Conservation (phyloP, 2,888 invertebrate genomes). For the Ectobius pallidus region DNA sequence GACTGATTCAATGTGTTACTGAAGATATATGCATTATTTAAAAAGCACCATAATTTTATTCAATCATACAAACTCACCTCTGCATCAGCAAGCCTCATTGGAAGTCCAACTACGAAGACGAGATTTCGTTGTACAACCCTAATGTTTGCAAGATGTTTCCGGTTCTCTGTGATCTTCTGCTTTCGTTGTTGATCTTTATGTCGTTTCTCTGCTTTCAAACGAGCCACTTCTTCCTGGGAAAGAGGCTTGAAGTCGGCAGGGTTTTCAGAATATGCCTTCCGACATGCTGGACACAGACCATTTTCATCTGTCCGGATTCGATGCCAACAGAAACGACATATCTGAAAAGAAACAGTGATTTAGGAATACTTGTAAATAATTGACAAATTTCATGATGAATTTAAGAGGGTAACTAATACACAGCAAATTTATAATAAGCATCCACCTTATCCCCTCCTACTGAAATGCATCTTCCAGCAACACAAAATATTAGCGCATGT, state of each 20-base stretch:
- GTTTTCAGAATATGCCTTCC: constrained; percentile 98
- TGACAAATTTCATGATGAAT: too few species aligned
- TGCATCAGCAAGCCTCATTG: constrained; percentile 93
- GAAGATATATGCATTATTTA: too few species aligned
- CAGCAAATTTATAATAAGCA: too few species aligned
- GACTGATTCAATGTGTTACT: too few species aligned
- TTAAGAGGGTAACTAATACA: too few species aligned
- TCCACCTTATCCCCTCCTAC: too few species aligned
- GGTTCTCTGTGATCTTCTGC: constrained; percentile 93
- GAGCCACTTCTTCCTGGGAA: constrained; percentile 77
- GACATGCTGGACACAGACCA: constrained; percentile 97
- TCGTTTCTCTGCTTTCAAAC: constrained; percentile 92
- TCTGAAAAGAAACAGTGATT: too few species aligned
- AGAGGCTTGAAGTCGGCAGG: constrained; percentile 99
- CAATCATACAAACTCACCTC: too few species aligned
- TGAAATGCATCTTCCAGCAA: too few species aligned
- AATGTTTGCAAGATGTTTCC: constrained; percentile 95
- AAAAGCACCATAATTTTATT: too few species aligned
- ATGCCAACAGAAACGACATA: constrained; percentile 99
- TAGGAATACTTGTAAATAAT: too few species aligned
- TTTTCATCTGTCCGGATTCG: constrained; percentile 99
- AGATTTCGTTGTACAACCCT: constrained; percentile 98
- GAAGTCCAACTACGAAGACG: constrained; percentile 98
- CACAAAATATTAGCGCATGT: too few species aligned
- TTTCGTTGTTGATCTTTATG: constrained; percentile 96